Base-by-base conservation (phyloP, 2,113 vertebrate species). In the Catharus fuscescens region DNA sequence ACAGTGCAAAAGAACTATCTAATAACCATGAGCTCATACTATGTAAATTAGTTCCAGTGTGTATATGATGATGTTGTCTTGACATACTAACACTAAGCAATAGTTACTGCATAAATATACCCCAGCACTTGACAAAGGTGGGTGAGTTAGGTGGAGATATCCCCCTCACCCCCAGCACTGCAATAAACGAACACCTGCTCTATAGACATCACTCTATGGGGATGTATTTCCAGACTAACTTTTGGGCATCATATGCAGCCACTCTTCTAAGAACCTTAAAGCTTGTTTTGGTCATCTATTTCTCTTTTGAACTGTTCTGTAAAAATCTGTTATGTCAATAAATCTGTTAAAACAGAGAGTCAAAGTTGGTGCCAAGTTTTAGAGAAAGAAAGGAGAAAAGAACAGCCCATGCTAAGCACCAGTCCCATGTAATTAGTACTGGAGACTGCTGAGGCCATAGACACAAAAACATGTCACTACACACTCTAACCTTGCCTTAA, bases 141-240 rank as follows among this genome's bases (percentile, higher is more conserved):
- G 38, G 38, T 38, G 38, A 38, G 10, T 38, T 38, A 38, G 38
- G 38, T 38, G 38, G 38, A 38, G 38, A 38, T 15, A 23, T 14
- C 42, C 21, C n/a, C 19, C 16, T 76, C 56, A 48, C 15, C 42
- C n/a, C n/a, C 42, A 36, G n/a, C 3, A 0, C n/a, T 47, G 26
- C 19, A 36, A 18, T 29, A 45, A 23, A 59, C 10, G 29, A 31
- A 60, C 5, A 24, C 8, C 11, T 59, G 11, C 18, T 36, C 42
- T 47, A 18, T 0, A 36, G 26, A 31, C n/a, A 24, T 15, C 0
- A 0, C 5, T 47, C 11, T 18, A 0, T 6, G 56, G 20, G 19
- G 26, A 14, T 60, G 47, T 24, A 36, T 38, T 47, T 47, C 26
- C 72, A 31, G n/a, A 19, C n/a, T 36, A 5, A 28, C 4, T 76